These are phyloP conservation scores for Drosophila arizonae DNA, from an alignment of 1,140 invertebrate genomes.

Conservation along the genomic window DNA sequence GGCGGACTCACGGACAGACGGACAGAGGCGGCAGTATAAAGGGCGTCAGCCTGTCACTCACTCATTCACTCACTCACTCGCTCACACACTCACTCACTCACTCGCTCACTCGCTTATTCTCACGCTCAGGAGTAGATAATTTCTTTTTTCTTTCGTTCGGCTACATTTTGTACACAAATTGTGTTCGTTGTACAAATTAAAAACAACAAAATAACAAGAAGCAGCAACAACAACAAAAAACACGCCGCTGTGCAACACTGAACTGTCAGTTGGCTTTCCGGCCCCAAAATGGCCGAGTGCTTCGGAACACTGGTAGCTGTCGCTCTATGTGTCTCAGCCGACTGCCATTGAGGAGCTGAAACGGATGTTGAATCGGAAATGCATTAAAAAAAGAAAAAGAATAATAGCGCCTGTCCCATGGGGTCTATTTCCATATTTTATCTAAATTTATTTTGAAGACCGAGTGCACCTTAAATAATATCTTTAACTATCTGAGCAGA, in stretches of 20 bases:
- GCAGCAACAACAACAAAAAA: conserved; percentile 7
- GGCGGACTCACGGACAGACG: conserved; percentile 18
- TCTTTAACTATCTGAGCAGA: no score
- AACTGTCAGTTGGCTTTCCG: conserved; percentile 62
- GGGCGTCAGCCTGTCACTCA: conserved; percentile 75
- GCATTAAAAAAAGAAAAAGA: conserved; percentile 35
- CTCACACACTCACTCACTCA: background rate
- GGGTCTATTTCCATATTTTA: background rate
- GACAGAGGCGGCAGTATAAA: conserved; percentile 31
- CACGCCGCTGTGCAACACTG: conserved; percentile 66
- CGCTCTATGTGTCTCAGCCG: conserved; percentile 44
- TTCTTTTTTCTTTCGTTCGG: conserved; percentile 23
- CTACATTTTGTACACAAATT: conserved; percentile 45
- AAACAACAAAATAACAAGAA: conserved; percentile 3
- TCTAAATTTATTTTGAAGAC: no score
- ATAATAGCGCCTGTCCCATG: conserved; percentile 7
- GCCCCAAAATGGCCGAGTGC: conserved; percentile 11
- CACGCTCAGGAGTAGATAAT: conserved; percentile 28
- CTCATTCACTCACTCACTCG: conserved; percentile 15
- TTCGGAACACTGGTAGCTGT: conserved; percentile 49
- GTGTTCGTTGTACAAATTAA: conserved; percentile 39
- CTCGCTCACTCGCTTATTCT: conserved; percentile 7
- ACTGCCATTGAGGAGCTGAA: conserved; percentile 36
- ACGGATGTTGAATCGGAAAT: conserved; percentile 61
- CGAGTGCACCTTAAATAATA: no score